Evolutionary conservation across 2,113 vertebrate species (phyloP), one percentile per base, ranked within the genome.

Genomic region (Psephotus haematonotus): DNA sequence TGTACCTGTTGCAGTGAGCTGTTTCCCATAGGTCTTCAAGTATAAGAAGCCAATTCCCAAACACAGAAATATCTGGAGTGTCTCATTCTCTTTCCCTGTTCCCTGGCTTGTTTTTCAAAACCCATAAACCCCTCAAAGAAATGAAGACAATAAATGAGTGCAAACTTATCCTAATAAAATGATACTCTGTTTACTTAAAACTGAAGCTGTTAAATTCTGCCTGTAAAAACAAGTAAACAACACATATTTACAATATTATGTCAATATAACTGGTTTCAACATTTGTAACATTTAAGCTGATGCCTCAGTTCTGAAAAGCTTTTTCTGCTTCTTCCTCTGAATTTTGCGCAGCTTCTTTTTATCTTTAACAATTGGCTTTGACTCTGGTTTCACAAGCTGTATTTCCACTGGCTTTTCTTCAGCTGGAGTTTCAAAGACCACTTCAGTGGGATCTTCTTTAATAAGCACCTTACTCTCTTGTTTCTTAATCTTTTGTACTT

Each of bases 341-440:
- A 99, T 98, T 97, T 99, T 99, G 86, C 98, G 98, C 77, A 94
- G 88, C 90, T 98, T 98, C 85, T 98, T 98, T 94, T 98, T 98
- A 88, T 98, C 98, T 92, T 98, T 99, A 92, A 99, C 98, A 69
- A 91, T 86, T 13, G 96, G 82, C 92, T 98, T 98, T 0, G 95
- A 97, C 55, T 97, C 96, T 3, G 99, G 98, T 13, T 98, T 98
- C 63, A 98, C 98, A 2, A 92, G 97, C 93, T 99, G 95, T 55
- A 99, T 98, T 82, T 97, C 95, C 72, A 98, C 35, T 0, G 98
- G 98, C 92, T 98, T 99, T 72, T 99, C 97, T n/a, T 98, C 98
- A 13, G 98, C 98, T 6, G 99, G 99, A 5, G 97, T 99, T 15
- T 94, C 77, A 93, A 99, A 99, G 82, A 99, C 99, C 8, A 98